Conservation (phyloP, 23 tunicate genomes). For the Trididemnum miniatum region DNA sequence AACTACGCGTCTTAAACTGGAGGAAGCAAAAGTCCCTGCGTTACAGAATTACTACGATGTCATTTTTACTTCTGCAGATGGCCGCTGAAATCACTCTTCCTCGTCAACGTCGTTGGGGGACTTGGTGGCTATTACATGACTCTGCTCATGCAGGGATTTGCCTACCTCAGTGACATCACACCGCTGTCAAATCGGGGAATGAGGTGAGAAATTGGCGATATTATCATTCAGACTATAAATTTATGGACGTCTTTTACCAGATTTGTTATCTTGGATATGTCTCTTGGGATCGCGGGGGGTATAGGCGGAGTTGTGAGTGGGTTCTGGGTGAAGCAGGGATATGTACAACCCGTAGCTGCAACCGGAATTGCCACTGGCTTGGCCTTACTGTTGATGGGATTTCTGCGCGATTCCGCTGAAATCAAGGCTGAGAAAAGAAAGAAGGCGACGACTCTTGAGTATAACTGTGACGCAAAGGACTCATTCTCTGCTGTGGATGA, state of each 20-base stretch:
- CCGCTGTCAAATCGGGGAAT: conserved; percentile 38
- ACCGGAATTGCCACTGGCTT: conserved; percentile 6
- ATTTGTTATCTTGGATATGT: conserved; percentile 65
- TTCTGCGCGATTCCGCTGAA: conserved; percentile 52
- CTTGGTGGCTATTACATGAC: conserved; percentile 77
- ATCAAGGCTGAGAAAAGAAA: not conserved
- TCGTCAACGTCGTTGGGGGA: conserved; percentile 54
- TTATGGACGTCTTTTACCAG: conserved; percentile 26
- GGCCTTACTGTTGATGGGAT: conserved; percentile 33
- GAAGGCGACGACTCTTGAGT: not conserved
- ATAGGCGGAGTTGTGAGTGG: conserved; percentile 74
- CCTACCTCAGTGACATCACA: conserved; percentile 73
- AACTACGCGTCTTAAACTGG: too few species aligned
- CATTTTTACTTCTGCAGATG: conserved; percentile 45
- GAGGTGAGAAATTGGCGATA: conserved; percentile 38
- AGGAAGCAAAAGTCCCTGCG: too few species aligned
- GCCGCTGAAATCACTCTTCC: conserved; percentile 40
- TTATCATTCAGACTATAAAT: too few species aligned
- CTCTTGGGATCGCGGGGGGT: conserved; percentile 80
- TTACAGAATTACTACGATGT: too few species aligned
- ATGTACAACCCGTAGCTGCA: conserved; percentile 48
- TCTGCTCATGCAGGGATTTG: conserved; percentile 68
- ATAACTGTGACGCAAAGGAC: not conserved
- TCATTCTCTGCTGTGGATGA: not conserved
- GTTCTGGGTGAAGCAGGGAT: conserved; percentile 74